phyloP scores from a whole-genome alignment of 1,140 invertebrate genomes.

The Drosophila athabasca region DNA sequence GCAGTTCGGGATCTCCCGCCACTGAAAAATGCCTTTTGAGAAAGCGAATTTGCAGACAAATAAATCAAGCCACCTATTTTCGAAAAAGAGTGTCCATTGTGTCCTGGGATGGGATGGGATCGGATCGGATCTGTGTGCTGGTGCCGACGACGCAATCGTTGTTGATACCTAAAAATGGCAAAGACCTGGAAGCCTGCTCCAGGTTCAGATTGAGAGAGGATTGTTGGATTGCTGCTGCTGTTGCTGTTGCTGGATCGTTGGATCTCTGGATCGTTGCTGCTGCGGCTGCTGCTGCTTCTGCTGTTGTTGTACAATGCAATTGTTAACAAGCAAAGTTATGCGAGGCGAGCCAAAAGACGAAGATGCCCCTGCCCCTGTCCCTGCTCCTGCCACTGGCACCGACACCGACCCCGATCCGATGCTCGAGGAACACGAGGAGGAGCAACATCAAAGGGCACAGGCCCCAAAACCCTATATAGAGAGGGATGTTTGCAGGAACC shows the following conservation, averaged over 20 bases:
- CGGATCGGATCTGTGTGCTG: constrained; percentile 43
- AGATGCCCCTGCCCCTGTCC: too few relatives aligned
- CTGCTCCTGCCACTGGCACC: background rate
- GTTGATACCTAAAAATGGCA: constrained; percentile 73
- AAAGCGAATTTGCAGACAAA: constrained; percentile 83
- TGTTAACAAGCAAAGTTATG: constrained; percentile 82
- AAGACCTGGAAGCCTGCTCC: constrained; percentile 39
- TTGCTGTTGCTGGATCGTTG: constrained; percentile 2
- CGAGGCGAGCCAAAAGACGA: constrained; percentile 59
- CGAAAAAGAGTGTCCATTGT: constrained; percentile 77
- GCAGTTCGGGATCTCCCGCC: constrained; percentile 15
- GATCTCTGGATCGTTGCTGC: constrained; percentile 22
- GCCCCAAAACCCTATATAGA: constrained; percentile 45
- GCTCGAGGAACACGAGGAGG: constrained; percentile 33
- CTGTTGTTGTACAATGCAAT: constrained; percentile 74
- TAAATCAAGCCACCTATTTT: constrained; percentile 83
- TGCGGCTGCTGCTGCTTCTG: constrained; percentile 23
- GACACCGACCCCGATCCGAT: background rate
- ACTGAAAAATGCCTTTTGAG: constrained; percentile 74
- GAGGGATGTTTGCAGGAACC: constrained; percentile 40
- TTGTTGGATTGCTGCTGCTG: constrained; percentile 32
- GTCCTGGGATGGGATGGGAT: constrained; percentile 34
- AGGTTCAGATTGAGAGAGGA: constrained; percentile 72
- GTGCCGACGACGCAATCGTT: constrained; percentile 64
- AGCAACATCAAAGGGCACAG: constrained; percentile 75